phyloP scores from a whole-genome alignment of 2,888 invertebrate species.

The Caenorhabditis wallacei region DNA sequence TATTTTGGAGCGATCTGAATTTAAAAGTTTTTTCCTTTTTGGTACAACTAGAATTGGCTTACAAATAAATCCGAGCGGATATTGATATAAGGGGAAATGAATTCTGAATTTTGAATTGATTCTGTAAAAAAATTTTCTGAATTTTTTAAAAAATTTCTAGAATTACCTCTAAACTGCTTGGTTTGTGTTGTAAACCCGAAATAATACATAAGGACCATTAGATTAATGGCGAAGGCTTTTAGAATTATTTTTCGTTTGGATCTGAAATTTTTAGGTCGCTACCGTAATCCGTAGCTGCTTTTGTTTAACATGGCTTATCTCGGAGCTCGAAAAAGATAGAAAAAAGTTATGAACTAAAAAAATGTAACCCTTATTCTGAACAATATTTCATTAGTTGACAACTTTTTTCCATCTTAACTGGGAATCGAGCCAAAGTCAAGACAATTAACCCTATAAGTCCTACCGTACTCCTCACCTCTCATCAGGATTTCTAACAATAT shows the following conservation, averaged over 20 bases:
- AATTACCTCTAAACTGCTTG: conserved; percentile 12
- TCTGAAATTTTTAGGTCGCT: conserved; percentile 25
- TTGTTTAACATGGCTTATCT: too few species aligned
- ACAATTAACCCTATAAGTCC: too few species aligned
- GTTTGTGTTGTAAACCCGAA: conserved; percentile 13
- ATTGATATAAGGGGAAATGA: conserved; percentile 48
- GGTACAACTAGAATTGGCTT: not conserved
- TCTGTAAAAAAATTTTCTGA: not conserved
- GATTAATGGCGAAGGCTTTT: conserved; percentile 24
- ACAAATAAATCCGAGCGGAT: conserved; percentile 51
- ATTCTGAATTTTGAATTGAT: not conserved
- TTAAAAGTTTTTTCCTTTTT: not conserved
- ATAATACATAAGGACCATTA: conserved; percentile 37
- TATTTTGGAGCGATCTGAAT: conserved; percentile 53
- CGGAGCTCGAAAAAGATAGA: too few species aligned
- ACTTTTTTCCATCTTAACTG: too few species aligned
- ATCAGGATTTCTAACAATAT: conserved; percentile 12
- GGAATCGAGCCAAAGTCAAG: too few species aligned
- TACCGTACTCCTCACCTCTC: not conserved
- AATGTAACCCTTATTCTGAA: too few species aligned
- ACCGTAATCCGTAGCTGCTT: too few species aligned
- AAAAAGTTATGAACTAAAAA: too few species aligned
- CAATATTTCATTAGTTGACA: too few species aligned
- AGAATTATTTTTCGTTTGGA: conserved; percentile 29
- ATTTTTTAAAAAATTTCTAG: not conserved